phyloP scores from a whole-genome alignment of 92 coral and sea anemone genomes.

The Palythoa grandiflora region DNA sequence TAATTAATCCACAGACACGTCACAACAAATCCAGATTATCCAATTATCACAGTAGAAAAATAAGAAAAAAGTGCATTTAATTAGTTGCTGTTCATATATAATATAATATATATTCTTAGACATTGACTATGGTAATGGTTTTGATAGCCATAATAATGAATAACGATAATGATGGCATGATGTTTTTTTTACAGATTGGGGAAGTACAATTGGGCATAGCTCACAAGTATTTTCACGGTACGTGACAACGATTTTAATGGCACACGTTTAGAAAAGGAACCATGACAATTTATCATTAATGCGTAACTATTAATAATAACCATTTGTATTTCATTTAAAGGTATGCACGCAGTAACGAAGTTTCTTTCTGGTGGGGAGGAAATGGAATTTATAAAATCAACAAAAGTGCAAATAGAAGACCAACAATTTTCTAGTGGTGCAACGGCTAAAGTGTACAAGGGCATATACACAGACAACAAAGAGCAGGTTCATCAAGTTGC shows the following conservation, averaged over 20 bases:
- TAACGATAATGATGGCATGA: not conserved
- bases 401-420: not conserved
- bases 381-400: not conserved
- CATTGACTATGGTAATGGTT: not conserved
- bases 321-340: not conserved
- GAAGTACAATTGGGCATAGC: not conserved
- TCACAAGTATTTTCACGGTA: not conserved
- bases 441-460: constrained; percentile 48
- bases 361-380: not conserved
- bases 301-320: not conserved
- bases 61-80: not conserved
- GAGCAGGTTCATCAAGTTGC: constrained; percentile 47
- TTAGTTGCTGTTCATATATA: not conserved
- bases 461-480: constrained; percentile 38
- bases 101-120: not conserved
- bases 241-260: not conserved
- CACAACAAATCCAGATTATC: not conserved
- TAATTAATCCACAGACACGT: no score
- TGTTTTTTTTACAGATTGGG: not conserved
- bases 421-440: constrained; percentile 46
- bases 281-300: not conserved
- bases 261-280: not conserved
- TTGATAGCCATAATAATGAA: not conserved
- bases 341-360: not conserved
- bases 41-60: not conserved